Evolutionary conservation across 1,140 invertebrate genomes (phyloP).

Genomic region (Procambarus clarkii): DNA sequence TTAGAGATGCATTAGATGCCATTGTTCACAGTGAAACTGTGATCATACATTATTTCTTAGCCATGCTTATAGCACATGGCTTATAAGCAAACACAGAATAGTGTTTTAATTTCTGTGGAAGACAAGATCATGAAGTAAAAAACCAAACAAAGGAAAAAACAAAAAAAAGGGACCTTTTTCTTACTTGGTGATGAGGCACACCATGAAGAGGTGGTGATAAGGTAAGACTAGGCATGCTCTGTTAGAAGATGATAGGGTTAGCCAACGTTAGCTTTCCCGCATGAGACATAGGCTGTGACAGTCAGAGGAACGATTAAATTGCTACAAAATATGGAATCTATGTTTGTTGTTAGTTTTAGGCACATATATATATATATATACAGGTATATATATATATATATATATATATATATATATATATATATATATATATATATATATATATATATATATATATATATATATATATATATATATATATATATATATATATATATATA

Average conservation of each 20-base stretch:
- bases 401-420: too few species aligned
- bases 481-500: too few species aligned
- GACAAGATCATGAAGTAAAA: constrained; percentile 1
- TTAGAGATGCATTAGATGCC: constrained; percentile 11
- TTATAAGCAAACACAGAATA: background rate
- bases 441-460: too few species aligned
- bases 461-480: too few species aligned
- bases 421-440: too few species aligned
- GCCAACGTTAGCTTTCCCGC: constrained; percentile 28
- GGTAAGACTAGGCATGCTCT: constrained; percentile 1
- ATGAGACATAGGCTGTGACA: constrained; percentile 57
- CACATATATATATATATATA: background rate
- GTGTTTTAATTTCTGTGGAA: background rate
- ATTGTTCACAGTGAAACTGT: background rate
- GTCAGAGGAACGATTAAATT: constrained; percentile 52
- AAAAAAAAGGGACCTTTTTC: background rate
- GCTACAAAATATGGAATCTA: constrained; percentile 32
- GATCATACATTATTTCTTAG: background rate
- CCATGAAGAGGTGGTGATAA: background rate
- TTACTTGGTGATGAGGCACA: background rate
- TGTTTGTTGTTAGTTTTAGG: constrained; percentile 37
- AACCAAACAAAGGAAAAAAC: background rate
- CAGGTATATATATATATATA: too few species aligned
- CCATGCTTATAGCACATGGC: background rate
- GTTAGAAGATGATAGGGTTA: constrained; percentile 11